phyloP scores from a whole-genome alignment of 1,140 invertebrate genomes.

The silkworm (Bombyx mori) region DNA sequence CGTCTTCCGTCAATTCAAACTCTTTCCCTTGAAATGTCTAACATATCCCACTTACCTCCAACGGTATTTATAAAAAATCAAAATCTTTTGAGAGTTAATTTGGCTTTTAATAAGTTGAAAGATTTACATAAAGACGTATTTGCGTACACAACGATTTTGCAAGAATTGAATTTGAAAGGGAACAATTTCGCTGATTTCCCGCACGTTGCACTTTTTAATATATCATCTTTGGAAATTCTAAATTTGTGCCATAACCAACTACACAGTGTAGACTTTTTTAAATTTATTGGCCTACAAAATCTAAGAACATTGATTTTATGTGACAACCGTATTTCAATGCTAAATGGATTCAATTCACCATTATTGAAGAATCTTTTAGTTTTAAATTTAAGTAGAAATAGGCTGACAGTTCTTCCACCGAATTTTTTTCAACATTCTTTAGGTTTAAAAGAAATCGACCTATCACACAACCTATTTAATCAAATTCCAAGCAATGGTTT shows the following conservation, averaged over 20 bases:
- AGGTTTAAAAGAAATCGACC: slow-evolving; percentile 80
- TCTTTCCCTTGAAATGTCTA: slow-evolving; percentile 78
- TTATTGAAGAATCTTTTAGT: slow-evolving; percentile 80
- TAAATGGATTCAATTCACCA: slow-evolving; percentile 83
- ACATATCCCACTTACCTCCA: slow-evolving; percentile 77
- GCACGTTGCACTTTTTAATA: slow-evolving; percentile 81
- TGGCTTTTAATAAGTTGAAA: slow-evolving; percentile 78
- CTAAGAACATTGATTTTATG: slow-evolving; percentile 82
- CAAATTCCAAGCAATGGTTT: slow-evolving; percentile 86
- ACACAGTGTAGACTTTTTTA: slow-evolving; percentile 81
- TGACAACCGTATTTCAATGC: slow-evolving; percentile 80
- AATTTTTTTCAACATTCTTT: slow-evolving; percentile 85
- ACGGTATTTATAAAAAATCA: slow-evolving; percentile 81
- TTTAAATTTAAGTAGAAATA: slow-evolving; percentile 83
- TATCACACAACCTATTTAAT: slow-evolving; percentile 85
- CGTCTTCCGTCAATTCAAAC: slow-evolving; percentile 82
- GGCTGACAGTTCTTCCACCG: slow-evolving; percentile 81
- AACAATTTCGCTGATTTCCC: slow-evolving; percentile 84
- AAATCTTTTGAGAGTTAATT: slow-evolving; percentile 80
- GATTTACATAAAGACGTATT: slow-evolving; percentile 79
- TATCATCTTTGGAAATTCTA: slow-evolving; percentile 81
- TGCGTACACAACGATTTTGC: slow-evolving; percentile 77
- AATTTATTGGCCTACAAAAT: slow-evolving; percentile 79
- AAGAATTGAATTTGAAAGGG: slow-evolving; percentile 80
- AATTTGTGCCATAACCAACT: slow-evolving; percentile 82